Percentiles rank a stretch among this genome's conserved stretches.
Conservation (phyloP, 2,888 invertebrate species). For the Drosophila pegasa region DNA sequence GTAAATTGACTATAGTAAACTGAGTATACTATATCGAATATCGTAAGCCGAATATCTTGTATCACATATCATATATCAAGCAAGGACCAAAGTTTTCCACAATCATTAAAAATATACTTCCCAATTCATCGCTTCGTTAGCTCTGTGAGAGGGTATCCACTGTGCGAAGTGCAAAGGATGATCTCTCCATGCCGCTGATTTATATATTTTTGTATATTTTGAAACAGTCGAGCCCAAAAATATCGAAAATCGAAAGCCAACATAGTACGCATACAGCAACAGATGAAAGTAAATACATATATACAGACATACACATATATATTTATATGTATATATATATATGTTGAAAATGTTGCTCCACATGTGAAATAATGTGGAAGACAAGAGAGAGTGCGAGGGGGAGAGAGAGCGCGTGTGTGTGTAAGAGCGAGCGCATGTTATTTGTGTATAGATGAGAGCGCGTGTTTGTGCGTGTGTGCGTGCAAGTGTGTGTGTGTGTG, state of each 20-base stretch:
- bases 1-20: no score
- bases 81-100: no score
- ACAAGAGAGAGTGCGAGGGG: slow-evolving; percentile 1
- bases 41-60: no score
- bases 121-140: neutral
- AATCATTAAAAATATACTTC: no score
- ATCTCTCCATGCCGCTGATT: neutral
- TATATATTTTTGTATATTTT: slow-evolving; percentile 9
- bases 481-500: slow-evolving; percentile 6
- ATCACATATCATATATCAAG: neutral
- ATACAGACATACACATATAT: neutral
- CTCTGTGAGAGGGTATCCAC: neutral
- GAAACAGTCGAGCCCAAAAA: slow-evolving; percentile 35
- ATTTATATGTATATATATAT: slow-evolving; percentile 1
- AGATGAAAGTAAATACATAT: slow-evolving; percentile 33
- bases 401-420: neutral
- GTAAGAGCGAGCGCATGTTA: neutral
- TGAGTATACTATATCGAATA: no score
- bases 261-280: slow-evolving; percentile 53
- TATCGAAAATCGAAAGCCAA: slow-evolving; percentile 40
- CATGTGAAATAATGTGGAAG: slow-evolving; percentile 34
- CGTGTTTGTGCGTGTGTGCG: neutral
- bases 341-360: slow-evolving; percentile 10
- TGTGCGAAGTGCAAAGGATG: neutral
- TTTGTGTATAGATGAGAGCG: slow-evolving; percentile 9